These are phyloP conservation scores for Vanessa tameamea DNA, from an alignment of 1,140 invertebrate species.

Conservation along the genomic window DNA sequence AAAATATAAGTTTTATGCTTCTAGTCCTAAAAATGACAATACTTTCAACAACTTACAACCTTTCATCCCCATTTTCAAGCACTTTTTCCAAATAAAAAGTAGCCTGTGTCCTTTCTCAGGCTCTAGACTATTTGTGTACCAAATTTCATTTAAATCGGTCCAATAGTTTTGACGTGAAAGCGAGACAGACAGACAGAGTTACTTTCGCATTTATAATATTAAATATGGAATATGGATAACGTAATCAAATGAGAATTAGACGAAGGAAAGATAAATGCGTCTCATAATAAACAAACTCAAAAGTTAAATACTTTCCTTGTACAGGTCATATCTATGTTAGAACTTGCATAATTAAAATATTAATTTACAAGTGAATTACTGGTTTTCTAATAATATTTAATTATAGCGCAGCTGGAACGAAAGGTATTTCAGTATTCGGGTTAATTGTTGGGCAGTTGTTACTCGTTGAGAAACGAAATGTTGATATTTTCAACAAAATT, in stretches of 20 bases:
- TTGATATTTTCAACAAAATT: not conserved
- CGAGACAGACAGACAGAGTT: too few relatives aligned
- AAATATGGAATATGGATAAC: too few relatives aligned
- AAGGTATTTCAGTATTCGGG: not conserved
- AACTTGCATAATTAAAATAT: not conserved
- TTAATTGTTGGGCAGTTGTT: constrained; percentile 3
- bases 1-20: too few relatives aligned
- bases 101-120: too few relatives aligned
- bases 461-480: not conserved
- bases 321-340: not conserved
- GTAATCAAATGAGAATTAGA: not conserved
- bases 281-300: not conserved
- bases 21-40: too few relatives aligned
- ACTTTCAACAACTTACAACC: too few relatives aligned
- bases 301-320: not conserved
- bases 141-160: too few relatives aligned
- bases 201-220: too few relatives aligned
- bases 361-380: constrained; percentile 1
- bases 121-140: too few relatives aligned
- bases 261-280: not conserved
- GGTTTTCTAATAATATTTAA: constrained; percentile 1
- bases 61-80: too few relatives aligned
- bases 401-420: not conserved
- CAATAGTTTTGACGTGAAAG: too few relatives aligned
- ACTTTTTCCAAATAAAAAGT: too few relatives aligned